These are phyloP conservation scores for Pararge aegeria DNA, from an alignment of 1,140 invertebrate species.

Conservation along the genomic window DNA sequence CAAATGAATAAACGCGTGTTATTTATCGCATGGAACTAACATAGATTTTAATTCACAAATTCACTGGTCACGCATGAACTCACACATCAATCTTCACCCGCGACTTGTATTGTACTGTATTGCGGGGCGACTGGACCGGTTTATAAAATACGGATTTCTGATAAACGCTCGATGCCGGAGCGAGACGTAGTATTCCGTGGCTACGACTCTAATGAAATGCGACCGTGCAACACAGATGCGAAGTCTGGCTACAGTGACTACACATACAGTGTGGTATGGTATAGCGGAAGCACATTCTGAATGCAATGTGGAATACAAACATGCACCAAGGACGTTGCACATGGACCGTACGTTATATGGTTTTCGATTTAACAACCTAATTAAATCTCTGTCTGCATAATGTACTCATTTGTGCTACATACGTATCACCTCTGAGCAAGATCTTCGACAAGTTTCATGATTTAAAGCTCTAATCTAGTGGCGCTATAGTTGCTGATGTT, in stretches of 20 bases:
- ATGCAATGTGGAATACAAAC: not conserved
- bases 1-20: not conserved
- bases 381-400: not conserved
- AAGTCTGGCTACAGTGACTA: not conserved
- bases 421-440: too few species aligned
- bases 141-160: slow-evolving; percentile 7
- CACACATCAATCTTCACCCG: slow-evolving; percentile 23
- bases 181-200: not conserved
- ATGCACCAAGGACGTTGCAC: not conserved
- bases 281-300: not conserved
- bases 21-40: not conserved
- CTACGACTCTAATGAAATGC: not conserved
- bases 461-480: too few species aligned
- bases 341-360: not conserved
- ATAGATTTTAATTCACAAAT: not conserved
- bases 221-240: not conserved
- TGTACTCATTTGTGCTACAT: too few species aligned
- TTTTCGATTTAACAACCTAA: not conserved
- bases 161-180: slow-evolving; percentile 3
- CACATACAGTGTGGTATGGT: not conserved
- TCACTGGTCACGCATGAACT: slow-evolving; percentile 1
- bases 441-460: too few species aligned
- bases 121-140: slow-evolving; percentile 5
- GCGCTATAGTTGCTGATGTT: too few species aligned
- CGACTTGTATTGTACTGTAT: slow-evolving; percentile 18